Conservation (phyloP, 2,113 vertebrate species). For the Hippotragus niger region DNA sequence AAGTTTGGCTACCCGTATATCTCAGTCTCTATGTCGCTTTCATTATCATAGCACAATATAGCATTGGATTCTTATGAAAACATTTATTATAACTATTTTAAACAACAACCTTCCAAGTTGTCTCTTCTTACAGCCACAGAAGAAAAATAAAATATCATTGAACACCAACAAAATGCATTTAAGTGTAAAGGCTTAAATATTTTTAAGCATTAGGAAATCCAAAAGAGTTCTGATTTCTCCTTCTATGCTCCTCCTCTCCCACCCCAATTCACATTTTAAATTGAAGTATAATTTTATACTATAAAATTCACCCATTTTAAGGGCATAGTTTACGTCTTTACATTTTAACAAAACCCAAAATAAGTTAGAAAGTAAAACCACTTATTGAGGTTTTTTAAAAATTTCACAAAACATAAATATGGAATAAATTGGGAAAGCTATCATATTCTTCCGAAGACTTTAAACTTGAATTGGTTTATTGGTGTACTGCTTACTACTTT, state of each 20-base stretch:
- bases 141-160: not conserved
- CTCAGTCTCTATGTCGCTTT: not conserved
- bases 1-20: not conserved
- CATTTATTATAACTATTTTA: not conserved
- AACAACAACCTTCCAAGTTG: not conserved
- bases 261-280: not conserved
- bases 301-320: constrained; percentile 11
- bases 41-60: not conserved
- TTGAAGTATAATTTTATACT: not conserved
- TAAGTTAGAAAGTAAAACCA: not conserved
- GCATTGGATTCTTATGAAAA: not conserved
- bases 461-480: not conserved
- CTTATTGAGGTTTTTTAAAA: not conserved
- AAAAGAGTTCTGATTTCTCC: not conserved
- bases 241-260: not conserved
- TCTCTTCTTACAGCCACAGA: not conserved
- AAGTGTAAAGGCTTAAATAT: not conserved
- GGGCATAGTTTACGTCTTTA: not conserved
- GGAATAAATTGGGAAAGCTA: not conserved
- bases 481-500: not conserved
- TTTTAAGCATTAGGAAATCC: not conserved
- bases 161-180: not conserved
- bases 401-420: not conserved
- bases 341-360: not conserved
- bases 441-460: not conserved